Conservation (phyloP, 1,140 invertebrate genomes). For the Drosophila insularis region DNA sequence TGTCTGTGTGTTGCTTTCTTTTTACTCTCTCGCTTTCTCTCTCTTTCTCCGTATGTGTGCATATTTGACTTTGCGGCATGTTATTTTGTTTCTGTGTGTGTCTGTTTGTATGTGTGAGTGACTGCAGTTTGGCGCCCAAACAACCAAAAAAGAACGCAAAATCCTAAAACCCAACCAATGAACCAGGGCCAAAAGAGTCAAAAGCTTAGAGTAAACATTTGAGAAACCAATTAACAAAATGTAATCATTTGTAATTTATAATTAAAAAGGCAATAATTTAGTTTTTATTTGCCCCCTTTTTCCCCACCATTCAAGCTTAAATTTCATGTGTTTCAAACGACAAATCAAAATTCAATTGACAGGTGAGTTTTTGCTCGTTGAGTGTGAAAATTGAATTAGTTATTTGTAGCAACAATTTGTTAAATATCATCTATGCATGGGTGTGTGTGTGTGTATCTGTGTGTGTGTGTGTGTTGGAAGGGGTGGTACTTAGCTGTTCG, state of each 20-base stretch:
- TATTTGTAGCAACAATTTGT: neutral
- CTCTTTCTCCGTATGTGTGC: neutral
- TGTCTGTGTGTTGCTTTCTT: neutral
- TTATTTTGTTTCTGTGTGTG: constrained; percentile 13
- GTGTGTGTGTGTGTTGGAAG: neutral
- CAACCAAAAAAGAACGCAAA: constrained; percentile 25
- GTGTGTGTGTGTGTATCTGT: neutral
- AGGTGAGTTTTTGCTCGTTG: constrained; percentile 32
- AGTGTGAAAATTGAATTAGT: constrained; percentile 2
- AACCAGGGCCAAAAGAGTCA: constrained; percentile 17
- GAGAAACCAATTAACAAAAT: constrained; percentile 56
- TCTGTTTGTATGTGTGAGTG: constrained; percentile 26
- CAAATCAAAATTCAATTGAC: constrained; percentile 43
- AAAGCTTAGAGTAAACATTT: constrained; percentile 21
- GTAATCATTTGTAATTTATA: constrained; percentile 22
- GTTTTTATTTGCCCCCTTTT: neutral
- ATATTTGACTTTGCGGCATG: constrained; percentile 2
- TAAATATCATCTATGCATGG: neutral
- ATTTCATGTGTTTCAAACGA: constrained; percentile 10
- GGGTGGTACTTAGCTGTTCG: neutral
- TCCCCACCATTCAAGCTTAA: neutral
- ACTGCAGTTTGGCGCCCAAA: constrained; percentile 76
- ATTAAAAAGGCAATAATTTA: constrained; percentile 4
- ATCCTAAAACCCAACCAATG: constrained; percentile 23
- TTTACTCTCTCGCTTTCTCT: neutral